Evolutionary conservation across 2,888 invertebrate genomes (phyloP), one percentile per base, ranked within the genome.

Genomic region (Lepidochrysops patricia): DNA sequence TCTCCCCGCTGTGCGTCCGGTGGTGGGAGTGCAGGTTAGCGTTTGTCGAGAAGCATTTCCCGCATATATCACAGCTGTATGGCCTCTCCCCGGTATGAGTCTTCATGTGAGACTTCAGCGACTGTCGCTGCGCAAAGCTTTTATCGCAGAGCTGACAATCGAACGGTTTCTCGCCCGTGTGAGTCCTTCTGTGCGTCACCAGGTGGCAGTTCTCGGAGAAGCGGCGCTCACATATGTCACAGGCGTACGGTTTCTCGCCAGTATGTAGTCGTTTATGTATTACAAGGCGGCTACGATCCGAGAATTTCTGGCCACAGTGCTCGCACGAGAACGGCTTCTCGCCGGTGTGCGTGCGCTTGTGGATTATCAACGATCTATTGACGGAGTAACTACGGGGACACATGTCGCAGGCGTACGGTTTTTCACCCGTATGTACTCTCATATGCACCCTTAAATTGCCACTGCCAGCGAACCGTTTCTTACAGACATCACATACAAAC

Each of bases 61-160:
- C 15, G 37, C 37, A 37, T n/a, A n/a, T n/a, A n/a, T 35, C 43
- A 7, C 37, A 4, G 13, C 27, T 5, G 5, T 9, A 4, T 5
- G 6, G 6, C 7, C 12, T 4, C 23, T 4, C 35, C 12, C 4
- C 23, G 2, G 4, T 5, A 13, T 26, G 7, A 2, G n/a, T 12
- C 2, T 2, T 7, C 19, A 19, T 19, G 9, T 29, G 2, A 43
- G 19, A 7, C 35, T 29, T 32, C 7, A 4, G 1, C 7, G 2
- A 9, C 43, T 32, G 60, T n/a, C 67, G 65, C 63, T 76, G 90
- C 80, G 25, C n/a, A 13, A 25, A 49, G 12, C 23, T 49, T n/a
- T 3, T 7, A n/a, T 12, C 25, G 23, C 23, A 49, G 4, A n/a
- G n/a, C 5, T n/a, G 1, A 6, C 50, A 25, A 5, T 1, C 26